A percentile compares a stretch with the other conserved stretches of the same genome.
These are phyloP conservation scores for Nomada flava DNA, from an alignment of 2,888 invertebrate genomes.

Conservation along the genomic window DNA sequence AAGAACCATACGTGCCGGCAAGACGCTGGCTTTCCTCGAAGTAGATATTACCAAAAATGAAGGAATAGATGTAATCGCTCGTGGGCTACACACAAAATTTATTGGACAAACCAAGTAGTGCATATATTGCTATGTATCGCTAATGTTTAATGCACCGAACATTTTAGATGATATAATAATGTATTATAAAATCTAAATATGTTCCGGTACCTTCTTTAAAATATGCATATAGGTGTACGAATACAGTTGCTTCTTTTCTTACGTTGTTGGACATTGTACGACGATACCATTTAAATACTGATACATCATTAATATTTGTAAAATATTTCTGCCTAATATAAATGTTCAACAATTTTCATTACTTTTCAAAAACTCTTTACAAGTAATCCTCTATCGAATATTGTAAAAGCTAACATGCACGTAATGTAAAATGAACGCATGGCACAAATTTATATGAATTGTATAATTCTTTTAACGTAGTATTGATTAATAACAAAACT, in stretches of 20 bases:
- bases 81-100: conserved; percentile 94
- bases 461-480: conserved; percentile 22
- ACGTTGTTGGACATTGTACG: not conserved
- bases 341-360: too few relatives aligned
- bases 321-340: not conserved
- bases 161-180: conserved; percentile 40
- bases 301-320: not conserved
- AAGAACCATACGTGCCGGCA: conserved; percentile 90
- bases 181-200: conserved; percentile 9
- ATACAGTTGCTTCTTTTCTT: conserved; percentile 12
- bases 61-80: conserved; percentile 90
- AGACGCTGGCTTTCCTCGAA: conserved; percentile 92
- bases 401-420: not conserved
- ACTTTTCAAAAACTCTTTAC: not conserved
- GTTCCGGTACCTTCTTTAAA: not conserved
- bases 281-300: not conserved
- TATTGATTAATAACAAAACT: conserved; percentile 16
- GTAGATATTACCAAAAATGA: conserved; percentile 92
- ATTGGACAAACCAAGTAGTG: conserved; percentile 72
- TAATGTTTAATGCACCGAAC: conserved; percentile 30
- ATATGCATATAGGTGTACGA: not conserved
- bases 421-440: conserved; percentile 34
- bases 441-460: conserved; percentile 43
- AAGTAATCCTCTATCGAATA: not conserved
- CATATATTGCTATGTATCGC: conserved; percentile 9